A percentile compares a stretch with the other conserved stretches of the same genome.
Evolutionary conservation across 2,888 invertebrate species (phyloP).

Genomic region (Neoscelio sp.): DNA sequence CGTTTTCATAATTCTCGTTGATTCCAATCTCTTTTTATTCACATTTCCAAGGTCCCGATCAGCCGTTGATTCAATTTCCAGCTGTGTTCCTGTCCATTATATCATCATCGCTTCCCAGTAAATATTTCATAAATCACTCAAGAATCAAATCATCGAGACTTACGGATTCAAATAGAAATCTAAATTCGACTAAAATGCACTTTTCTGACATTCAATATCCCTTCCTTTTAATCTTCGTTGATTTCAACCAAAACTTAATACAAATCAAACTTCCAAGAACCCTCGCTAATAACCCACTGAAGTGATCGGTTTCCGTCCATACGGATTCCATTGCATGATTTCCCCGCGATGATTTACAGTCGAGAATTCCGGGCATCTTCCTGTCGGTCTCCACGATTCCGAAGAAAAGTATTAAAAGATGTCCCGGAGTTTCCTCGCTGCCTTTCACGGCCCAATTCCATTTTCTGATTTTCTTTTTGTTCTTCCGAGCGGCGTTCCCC

Average conservation of each 20-base stretch:
- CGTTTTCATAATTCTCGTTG: not conserved
- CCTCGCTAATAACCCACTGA: conserved; percentile 48
- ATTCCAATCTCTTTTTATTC: not conserved
- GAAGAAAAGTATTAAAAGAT: conserved; percentile 18
- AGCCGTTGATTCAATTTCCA: conserved; percentile 60
- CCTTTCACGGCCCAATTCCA: too few species aligned
- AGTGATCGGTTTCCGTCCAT: not conserved
- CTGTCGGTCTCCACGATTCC: not conserved
- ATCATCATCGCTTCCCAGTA: conserved; percentile 48
- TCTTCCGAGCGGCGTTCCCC: too few species aligned
- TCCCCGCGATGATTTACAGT: conserved; percentile 31
- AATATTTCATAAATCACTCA: conserved; percentile 61
- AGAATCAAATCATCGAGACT: too few species aligned
- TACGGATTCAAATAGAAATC: too few species aligned
- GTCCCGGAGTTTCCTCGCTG: too few species aligned
- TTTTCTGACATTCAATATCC: too few species aligned
- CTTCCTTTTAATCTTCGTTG: conserved; percentile 52
- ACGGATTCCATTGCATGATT: conserved; percentile 31
- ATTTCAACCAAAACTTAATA: conserved; percentile 17
- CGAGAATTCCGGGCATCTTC: conserved; percentile 9
- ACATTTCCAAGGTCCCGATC: conserved; percentile 31
- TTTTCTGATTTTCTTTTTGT: too few species aligned
- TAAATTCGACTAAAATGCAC: too few species aligned
- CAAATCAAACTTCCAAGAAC: conserved; percentile 26
- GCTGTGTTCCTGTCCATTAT: conserved; percentile 55